Evolutionary conservation across 2,797 vertebrate genomes (phyloP).

Genomic region (Nasua narica): DNA sequence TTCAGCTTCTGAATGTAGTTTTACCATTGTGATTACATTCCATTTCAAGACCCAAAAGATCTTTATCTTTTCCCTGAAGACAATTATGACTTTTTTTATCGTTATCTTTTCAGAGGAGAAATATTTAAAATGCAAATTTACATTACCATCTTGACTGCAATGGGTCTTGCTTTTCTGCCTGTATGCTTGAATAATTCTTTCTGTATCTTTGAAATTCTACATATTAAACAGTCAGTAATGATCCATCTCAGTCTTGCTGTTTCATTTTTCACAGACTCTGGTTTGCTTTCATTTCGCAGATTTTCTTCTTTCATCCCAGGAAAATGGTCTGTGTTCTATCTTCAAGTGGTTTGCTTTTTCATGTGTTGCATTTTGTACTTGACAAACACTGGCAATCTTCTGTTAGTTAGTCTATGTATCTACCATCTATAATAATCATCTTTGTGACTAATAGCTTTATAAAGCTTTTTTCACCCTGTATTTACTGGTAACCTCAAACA

Average conservation of each 20-base stretch:
- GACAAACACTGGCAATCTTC: neutral
- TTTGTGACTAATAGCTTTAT: neutral
- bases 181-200: neutral
- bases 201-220: neutral
- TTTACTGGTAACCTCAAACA: neutral
- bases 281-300: neutral
- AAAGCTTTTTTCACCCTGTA: neutral
- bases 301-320: neutral
- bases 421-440: neutral
- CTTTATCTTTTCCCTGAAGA: neutral
- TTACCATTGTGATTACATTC: neutral
- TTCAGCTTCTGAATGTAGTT: neutral
- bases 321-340: neutral
- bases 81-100: neutral
- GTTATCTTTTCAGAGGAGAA: neutral
- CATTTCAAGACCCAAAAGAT: neutral
- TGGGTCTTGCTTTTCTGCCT: neutral
- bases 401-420: neutral
- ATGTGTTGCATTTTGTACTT: neutral
- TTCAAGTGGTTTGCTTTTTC: neutral
- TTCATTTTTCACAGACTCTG: conserved; percentile 1
- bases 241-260: neutral
- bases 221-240: conserved; percentile 21
- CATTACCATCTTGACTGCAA: neutral
- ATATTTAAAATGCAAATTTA: conserved; percentile 39